These are phyloP conservation scores for Propithecus deckenii DNA, from an alignment of 2,797 vertebrate species.

Conservation along the genomic window DNA sequence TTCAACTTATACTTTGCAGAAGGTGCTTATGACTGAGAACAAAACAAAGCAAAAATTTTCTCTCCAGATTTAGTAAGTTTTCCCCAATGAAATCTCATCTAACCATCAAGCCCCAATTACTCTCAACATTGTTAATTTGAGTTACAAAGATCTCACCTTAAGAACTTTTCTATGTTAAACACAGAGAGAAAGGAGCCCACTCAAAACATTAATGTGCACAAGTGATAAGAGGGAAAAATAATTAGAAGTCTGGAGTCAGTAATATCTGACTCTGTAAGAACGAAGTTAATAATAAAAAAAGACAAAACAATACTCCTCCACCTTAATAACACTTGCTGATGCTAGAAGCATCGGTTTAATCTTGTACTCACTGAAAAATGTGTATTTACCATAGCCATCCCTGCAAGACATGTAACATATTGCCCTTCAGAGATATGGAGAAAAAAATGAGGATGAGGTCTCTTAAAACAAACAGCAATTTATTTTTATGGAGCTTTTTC, in stretches of 20 bases:
- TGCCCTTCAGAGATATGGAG: slow-evolving; percentile 64
- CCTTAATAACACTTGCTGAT: neutral
- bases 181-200: neutral
- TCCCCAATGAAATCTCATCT: neutral
- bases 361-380: slow-evolving; percentile 61
- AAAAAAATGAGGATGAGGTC: slow-evolving; percentile 54
- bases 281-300: slow-evolving; percentile 28
- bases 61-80: neutral
- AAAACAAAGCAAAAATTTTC: neutral
- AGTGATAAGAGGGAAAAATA: neutral
- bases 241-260: neutral
- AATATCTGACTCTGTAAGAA: slow-evolving; percentile 46
- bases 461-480: slow-evolving; percentile 55
- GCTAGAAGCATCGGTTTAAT: slow-evolving; percentile 68
- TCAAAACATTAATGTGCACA: neutral
- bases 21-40: neutral
- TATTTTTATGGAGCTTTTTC: slow-evolving; percentile 68
- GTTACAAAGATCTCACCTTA: neutral
- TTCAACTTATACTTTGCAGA: neutral
- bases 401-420: slow-evolving; percentile 59
- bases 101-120: neutral
- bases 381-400: slow-evolving; percentile 60
- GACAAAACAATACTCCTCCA: neutral
- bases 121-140: neutral
- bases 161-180: neutral